phyloP scores from a whole-genome alignment of 2,888 invertebrate genomes.

The Polydrusus tereticollis region DNA sequence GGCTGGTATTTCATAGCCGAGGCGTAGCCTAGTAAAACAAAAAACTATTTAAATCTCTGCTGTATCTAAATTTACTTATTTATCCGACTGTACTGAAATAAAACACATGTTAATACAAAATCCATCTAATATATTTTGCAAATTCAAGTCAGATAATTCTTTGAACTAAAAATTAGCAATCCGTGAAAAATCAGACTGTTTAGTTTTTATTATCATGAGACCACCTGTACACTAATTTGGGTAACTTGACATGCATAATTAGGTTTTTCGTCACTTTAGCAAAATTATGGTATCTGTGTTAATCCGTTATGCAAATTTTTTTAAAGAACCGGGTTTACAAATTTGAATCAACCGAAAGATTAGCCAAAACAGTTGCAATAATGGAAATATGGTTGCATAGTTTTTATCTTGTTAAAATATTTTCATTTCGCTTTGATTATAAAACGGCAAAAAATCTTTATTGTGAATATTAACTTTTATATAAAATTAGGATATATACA shows the following conservation, averaged over 20 bases:
- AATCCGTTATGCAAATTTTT: conserved; percentile 27
- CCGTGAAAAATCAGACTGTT: background rate
- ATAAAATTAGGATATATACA: no score
- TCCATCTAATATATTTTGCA: background rate
- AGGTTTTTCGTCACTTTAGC: conserved; percentile 21
- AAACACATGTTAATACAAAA: background rate
- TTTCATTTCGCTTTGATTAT: no score
- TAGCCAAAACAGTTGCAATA: conserved; percentile 27
- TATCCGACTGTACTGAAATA: no score
- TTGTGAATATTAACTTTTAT: no score
- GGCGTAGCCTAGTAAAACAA: no score
- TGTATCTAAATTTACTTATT: no score
- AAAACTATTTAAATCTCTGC: no score
- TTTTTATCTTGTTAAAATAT: no score
- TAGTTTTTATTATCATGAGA: background rate
- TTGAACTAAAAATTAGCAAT: conserved; percentile 2
- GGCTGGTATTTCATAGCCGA: no score
- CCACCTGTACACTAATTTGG: background rate
- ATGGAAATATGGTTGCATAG: background rate
- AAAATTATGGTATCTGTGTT: conserved; percentile 30
- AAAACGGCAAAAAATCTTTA: no score
- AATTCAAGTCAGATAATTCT: background rate
- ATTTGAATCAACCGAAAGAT: conserved; percentile 18
- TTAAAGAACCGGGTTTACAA: conserved; percentile 15
- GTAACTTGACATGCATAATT: conserved; percentile 16